Conservation (phyloP, 2,113 vertebrate genomes). For the Caretta caretta region DNA sequence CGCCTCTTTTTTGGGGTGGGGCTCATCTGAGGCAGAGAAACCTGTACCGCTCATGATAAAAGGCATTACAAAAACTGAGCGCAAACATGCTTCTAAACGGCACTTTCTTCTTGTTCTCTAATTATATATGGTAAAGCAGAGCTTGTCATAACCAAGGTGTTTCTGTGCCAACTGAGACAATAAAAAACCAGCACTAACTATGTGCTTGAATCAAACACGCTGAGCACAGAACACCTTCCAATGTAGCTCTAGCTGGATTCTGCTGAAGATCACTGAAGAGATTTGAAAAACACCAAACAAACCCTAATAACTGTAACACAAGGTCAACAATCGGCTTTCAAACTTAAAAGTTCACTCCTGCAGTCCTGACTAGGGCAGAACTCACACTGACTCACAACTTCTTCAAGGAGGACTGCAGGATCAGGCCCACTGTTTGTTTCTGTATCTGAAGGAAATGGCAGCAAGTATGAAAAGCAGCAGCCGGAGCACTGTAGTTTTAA, state of each 20-base stretch:
- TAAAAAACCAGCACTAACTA: constrained; percentile 3
- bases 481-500: background rate
- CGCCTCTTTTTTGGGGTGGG: background rate
- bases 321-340: background rate
- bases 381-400: background rate
- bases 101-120: background rate
- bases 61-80: background rate
- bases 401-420: background rate
- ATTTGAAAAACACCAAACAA: constrained; percentile 3
- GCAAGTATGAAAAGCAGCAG: background rate
- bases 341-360: background rate
- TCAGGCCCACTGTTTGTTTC: background rate
- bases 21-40: background rate
- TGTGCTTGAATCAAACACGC: background rate
- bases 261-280: background rate
- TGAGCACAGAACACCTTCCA: background rate
- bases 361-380: background rate
- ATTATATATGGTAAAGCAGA: background rate
- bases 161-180: background rate
- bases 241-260: background rate
- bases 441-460: constrained; percentile 3
- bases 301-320: background rate
- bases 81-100: background rate
- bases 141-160: constrained; percentile 18
- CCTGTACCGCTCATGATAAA: background rate